Percentiles rank a stretch among this genome's conserved stretches.
phyloP scores from a whole-genome alignment of 23 tunicate species.

The Phallusia fumigata region DNA sequence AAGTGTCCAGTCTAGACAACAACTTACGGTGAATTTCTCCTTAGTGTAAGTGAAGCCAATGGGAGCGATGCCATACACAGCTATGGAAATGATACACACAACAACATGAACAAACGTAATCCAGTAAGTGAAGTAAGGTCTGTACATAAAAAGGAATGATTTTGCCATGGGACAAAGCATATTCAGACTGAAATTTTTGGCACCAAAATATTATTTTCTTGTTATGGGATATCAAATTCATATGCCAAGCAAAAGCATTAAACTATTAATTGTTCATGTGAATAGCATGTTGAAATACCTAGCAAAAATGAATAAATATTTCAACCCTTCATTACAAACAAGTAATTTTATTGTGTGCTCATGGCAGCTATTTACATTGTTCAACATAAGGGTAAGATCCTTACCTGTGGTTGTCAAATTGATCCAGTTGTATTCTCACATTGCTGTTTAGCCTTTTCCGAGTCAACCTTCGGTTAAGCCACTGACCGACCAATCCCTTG shows the following conservation, averaged over 20 bases:
- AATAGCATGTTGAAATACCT: no score
- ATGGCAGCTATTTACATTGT: no score
- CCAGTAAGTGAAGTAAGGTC: constrained; percentile 99
- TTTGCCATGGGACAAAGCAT: no score
- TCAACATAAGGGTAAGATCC: background rate
- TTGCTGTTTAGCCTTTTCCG: constrained; percentile 66
- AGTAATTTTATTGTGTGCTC: background rate
- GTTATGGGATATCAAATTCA: no score
- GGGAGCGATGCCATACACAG: constrained; percentile 88
- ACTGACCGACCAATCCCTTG: constrained; percentile 78
- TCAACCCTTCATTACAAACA: background rate
- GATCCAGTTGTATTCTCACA: constrained; percentile 70
- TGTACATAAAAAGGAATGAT: constrained; percentile 1
- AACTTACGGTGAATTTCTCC: constrained; percentile 63
- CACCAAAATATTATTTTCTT: no score
- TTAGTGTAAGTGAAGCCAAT: constrained; percentile 67
- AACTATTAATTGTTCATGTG: no score
- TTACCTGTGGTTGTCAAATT: constrained; percentile 87
- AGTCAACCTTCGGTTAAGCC: constrained; percentile 75
- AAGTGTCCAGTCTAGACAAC: no score
- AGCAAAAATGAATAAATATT: no score
- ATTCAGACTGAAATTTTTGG: no score
- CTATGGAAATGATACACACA: constrained; percentile 73
- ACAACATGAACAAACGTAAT: constrained; percentile 90
- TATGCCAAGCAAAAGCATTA: no score